Percentiles rank a stretch among this genome's conserved stretches.
Conservation (phyloP, 2,888 invertebrate genomes). For the Lasioglossum malachurum region DNA sequence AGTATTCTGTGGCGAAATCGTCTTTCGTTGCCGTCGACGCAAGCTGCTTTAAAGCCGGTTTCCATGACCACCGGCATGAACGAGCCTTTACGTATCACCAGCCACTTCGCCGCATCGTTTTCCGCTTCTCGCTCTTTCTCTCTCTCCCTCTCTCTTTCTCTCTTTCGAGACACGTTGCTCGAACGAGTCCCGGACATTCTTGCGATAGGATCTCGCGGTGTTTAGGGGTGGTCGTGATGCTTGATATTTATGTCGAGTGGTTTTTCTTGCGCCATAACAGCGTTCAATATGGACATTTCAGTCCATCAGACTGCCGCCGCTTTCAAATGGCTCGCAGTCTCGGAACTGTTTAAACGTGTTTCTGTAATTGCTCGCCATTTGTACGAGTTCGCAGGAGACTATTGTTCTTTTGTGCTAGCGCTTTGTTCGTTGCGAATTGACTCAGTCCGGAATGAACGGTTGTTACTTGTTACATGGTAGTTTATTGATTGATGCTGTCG, state of each 20-base stretch:
- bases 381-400: neutral
- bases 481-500: neutral
- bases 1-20: conserved; percentile 49
- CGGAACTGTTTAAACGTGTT: neutral
- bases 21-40: conserved; percentile 42
- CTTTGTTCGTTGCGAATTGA: neutral
- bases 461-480: conserved; percentile 6
- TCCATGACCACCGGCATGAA: conserved; percentile 36
- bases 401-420: neutral
- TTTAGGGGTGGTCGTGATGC: conserved; percentile 9
- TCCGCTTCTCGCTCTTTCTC: neutral
- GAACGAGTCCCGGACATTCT: neutral
- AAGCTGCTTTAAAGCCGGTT: conserved; percentile 32
- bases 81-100: conserved; percentile 27
- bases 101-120: conserved; percentile 22
- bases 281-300: neutral
- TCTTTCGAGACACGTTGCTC: neutral
- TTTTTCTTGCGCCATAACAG: neutral
- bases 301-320: neutral
- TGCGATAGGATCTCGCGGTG: conserved; percentile 11
- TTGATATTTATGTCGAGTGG: neutral
- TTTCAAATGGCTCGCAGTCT: neutral
- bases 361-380: neutral
- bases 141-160: neutral
- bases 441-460: neutral